Percentiles rank a stretch among this genome's conserved stretches.
These are phyloP conservation scores for Danio tinwini DNA, from an alignment of 2,797 vertebrate species.

Conservation along the genomic window DNA sequence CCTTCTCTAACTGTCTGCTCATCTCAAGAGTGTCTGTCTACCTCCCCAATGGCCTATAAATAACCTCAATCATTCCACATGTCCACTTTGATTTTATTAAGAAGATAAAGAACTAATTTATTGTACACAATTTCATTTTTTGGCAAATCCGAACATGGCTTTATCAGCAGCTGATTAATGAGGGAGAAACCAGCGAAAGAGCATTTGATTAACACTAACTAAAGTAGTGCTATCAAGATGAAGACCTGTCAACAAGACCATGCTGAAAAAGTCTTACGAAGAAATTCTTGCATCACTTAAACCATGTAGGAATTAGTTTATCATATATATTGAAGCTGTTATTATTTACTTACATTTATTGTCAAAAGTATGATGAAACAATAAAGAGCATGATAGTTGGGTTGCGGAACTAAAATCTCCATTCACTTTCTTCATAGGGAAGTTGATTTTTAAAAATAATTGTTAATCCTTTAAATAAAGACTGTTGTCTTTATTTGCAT, in stretches of 20 bases:
- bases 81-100: conserved; percentile 76
- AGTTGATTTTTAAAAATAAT: too few species aligned
- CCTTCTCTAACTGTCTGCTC: conserved; percentile 17
- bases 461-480: too few species aligned
- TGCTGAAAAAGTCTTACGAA: background rate
- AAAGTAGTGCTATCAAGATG: conserved; percentile 19
- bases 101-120: conserved; percentile 80
- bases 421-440: too few species aligned
- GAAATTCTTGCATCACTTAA: background rate
- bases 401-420: too few species aligned
- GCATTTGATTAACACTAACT: conserved; percentile 31
- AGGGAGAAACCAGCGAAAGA: conserved; percentile 3
- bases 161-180: conserved; percentile 42
- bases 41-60: conserved; percentile 75
- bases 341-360: background rate
- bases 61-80: conserved; percentile 71
- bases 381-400: too few species aligned
- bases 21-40: conserved; percentile 54
- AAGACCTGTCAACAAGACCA: conserved; percentile 27
- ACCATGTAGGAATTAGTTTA: background rate
- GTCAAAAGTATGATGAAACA: background rate
- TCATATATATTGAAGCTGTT: background rate
- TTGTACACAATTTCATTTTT: conserved; percentile 56
- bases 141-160: conserved; percentile 28
- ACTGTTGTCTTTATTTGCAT: too few species aligned